Evolutionary conservation across 2,797 vertebrate genomes (phyloP), one percentile per base, ranked within the genome.

Genomic region (Podarcis siculus): DNA sequence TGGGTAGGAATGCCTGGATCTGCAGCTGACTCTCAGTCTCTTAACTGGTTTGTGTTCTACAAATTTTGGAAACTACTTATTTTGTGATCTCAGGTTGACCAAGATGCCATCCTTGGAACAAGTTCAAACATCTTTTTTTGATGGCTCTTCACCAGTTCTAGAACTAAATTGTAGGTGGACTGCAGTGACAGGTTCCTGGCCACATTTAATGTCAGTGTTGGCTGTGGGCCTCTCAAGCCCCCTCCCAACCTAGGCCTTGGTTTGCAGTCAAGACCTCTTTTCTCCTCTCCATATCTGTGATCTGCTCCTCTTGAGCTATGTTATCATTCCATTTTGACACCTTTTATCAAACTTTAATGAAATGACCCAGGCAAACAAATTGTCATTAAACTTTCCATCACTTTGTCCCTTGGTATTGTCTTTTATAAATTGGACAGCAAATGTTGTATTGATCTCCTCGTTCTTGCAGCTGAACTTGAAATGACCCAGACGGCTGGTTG

Each of bases 371-470:
- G 97, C 97, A 98, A 98, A 98, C 97, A 98, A 98, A 98, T 98
- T 96, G 96, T 97, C 97, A 98, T 98, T 98, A 98, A 98, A 98
- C 97, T 97, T 97, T 98, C 97, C 97, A 96, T 98, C 97, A 97
- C 97, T 97, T 97, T 97, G 96, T 97, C 97, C 97, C 97, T 96
- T 97, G 96, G 97, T 97, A 97, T 98, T 96, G 97, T 97, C 96
- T 96, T 98, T 98, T 98, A 98, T 98, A 98, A 98, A 98, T 98
- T 97, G 97, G 97, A 97, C 96, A 96, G 97, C 97, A 98, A 98
- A 98, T 98, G 97, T 97, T 96, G 94, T 98, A 98, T 98, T 98
- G 98, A 98, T 98, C 98, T 97, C 95, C 96, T 95, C 95, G 94
- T 97, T 97, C 94, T 95, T 97, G 97, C 97, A 94, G 97, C 98